Conservation (phyloP, 1,140 invertebrate genomes). For the Zelostemma sp. region DNA sequence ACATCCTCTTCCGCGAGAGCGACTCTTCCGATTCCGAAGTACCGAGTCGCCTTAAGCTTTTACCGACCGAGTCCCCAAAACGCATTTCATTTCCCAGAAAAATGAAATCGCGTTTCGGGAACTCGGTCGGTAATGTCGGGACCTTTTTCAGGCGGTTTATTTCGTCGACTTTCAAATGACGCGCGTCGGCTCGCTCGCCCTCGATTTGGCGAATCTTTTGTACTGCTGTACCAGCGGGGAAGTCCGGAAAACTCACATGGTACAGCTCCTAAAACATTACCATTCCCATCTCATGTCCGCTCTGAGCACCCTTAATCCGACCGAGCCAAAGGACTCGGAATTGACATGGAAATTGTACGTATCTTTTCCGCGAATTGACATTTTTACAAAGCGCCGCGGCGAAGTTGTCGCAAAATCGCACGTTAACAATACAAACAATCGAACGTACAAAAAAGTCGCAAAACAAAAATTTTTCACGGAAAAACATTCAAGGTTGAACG, state of each 20-base stretch:
- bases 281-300: slow-evolving; percentile 72
- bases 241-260: slow-evolving; percentile 72
- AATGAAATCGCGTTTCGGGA: too few relatives aligned
- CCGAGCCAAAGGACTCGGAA: slow-evolving; percentile 65
- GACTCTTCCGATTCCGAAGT: slow-evolving; percentile 70
- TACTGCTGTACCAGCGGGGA: slow-evolving; percentile 76
- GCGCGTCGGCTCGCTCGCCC: slow-evolving; percentile 77
- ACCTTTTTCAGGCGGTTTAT: slow-evolving; percentile 71
- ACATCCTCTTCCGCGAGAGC: slow-evolving; percentile 77
- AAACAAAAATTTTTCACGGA: too few relatives aligned
- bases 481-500: slow-evolving; percentile 67
- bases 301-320: slow-evolving; percentile 64
- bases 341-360: slow-evolving; percentile 72
- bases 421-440: too few relatives aligned
- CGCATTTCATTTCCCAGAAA: too few relatives aligned
- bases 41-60: too few relatives aligned
- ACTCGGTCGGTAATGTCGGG: too few relatives aligned
- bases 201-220: slow-evolving; percentile 77
- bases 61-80: too few relatives aligned
- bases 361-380: too few relatives aligned
- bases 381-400: too few relatives aligned
- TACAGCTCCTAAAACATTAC: slow-evolving; percentile 73
- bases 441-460: too few relatives aligned
- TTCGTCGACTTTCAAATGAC: slow-evolving; percentile 79
- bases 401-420: too few relatives aligned